Conservation (phyloP, 2,888 invertebrate species). For the Agrotis puta region DNA sequence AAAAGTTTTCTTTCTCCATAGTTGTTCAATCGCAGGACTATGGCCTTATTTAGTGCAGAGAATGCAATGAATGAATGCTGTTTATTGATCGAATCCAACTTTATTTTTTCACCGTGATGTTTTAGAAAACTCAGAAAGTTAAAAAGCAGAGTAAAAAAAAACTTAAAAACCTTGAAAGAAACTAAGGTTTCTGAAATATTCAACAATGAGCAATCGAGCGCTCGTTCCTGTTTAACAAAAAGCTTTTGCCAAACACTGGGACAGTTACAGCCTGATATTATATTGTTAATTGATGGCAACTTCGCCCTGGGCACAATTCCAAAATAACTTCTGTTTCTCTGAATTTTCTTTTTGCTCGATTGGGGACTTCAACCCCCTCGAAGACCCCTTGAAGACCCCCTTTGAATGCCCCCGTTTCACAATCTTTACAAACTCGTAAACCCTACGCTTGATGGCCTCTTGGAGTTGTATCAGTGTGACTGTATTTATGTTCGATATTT, state of each 20-base stretch:
- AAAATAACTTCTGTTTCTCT: slow-evolving; percentile 39
- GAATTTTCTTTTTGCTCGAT: slow-evolving; percentile 34
- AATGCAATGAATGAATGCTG: not conserved
- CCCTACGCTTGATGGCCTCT: slow-evolving; percentile 58
- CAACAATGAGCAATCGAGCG: slow-evolving; percentile 11
- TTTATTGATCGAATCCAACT: not conserved
- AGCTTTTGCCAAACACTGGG: slow-evolving; percentile 33
- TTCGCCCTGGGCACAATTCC: slow-evolving; percentile 40
- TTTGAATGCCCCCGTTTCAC: slow-evolving; percentile 38
- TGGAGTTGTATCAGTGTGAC: slow-evolving; percentile 54
- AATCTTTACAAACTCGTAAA: slow-evolving; percentile 62
- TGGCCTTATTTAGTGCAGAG: not conserved
- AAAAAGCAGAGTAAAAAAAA: not conserved
- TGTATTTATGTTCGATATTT: slow-evolving; percentile 60
- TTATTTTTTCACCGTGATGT: not conserved
- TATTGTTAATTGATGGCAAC: slow-evolving; percentile 43
- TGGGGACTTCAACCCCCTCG: slow-evolving; percentile 19
- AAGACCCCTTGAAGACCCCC: not conserved
- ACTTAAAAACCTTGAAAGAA: not conserved
- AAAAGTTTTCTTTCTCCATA: not conserved
- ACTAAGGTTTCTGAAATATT: not conserved
- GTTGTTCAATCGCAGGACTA: not conserved
- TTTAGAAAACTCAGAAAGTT: not conserved
- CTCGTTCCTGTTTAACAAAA: slow-evolving; percentile 24
- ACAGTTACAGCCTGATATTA: slow-evolving; percentile 34